Conservation (phyloP, 2,113 vertebrate genomes). For the Alectura lathami region DNA sequence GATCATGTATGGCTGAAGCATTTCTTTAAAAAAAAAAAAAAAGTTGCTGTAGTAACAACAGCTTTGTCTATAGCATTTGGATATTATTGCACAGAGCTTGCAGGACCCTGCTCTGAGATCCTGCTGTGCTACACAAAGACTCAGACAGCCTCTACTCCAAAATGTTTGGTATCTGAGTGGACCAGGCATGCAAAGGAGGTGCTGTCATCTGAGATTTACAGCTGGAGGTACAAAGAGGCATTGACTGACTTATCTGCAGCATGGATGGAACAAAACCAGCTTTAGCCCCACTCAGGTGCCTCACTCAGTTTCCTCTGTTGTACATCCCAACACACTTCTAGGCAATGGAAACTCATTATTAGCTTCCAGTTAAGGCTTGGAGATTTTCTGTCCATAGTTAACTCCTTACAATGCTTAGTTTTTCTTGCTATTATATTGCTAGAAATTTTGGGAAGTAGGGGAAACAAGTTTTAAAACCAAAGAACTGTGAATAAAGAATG, state of each 20-base stretch:
- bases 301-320: neutral
- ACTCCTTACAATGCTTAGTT: neutral
- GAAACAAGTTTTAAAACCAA: neutral
- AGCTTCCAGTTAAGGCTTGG: neutral
- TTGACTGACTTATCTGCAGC: neutral
- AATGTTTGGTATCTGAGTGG: accelerated
- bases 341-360: neutral
- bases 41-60: neutral
- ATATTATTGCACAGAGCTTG: neutral
- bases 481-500: neutral
- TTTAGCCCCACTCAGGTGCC: neutral
- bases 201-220: neutral
- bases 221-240: neutral
- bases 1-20: neutral
- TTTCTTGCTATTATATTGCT: neutral
- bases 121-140: neutral
- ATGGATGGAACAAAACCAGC: neutral
- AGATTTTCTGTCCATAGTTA: neutral
- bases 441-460: neutral
- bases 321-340: neutral
- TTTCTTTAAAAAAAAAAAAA: neutral
- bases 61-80: neutral
- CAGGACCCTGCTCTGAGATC: neutral
- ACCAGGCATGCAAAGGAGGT: neutral
- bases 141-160: neutral